A percentile compares a stretch with the other conserved stretches of the same genome.
Evolutionary conservation across 1,140 invertebrate genomes (phyloP).

Genomic region (Caenorhabditis briggsae): DNA sequence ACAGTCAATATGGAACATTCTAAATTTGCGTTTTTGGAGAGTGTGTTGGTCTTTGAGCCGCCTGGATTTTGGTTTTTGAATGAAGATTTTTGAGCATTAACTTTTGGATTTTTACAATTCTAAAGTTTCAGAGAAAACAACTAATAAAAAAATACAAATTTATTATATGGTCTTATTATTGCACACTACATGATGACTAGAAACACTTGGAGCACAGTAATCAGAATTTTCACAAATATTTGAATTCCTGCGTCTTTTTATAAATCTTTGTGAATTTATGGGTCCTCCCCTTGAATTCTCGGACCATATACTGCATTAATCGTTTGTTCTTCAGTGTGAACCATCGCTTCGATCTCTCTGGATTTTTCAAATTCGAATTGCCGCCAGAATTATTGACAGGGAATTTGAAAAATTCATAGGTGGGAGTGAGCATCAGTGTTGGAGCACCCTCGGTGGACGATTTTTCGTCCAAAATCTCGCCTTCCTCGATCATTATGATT

Average conservation of each 20-base stretch:
- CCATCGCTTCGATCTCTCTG: slow-evolving; percentile 3
- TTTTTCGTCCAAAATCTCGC: slow-evolving; percentile 47
- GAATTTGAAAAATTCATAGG: slow-evolving; percentile 3
- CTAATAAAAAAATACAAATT: too few species aligned
- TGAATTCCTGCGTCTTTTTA: neutral
- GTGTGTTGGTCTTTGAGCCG: too few species aligned
- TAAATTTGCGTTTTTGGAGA: too few species aligned
- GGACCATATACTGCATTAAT: slow-evolving; percentile 55
- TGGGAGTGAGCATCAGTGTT: slow-evolving; percentile 29
- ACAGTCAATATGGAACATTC: too few species aligned
- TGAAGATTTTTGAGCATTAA: too few species aligned
- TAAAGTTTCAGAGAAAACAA: too few species aligned
- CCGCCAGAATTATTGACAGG: too few species aligned
- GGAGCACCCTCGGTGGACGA: slow-evolving; percentile 9
- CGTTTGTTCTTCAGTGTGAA: slow-evolving; percentile 48
- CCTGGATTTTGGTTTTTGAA: too few species aligned
- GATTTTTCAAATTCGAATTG: neutral
- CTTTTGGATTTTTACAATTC: too few species aligned
- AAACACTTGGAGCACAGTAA: too few species aligned
- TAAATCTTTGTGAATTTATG: slow-evolving; percentile 57
- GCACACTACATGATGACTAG: too few species aligned
- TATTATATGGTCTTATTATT: too few species aligned
- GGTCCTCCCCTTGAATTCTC: slow-evolving; percentile 38
- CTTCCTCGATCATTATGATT: slow-evolving; percentile 67
- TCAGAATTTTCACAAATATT: slow-evolving; percentile 27